Conservation (phyloP, 1,140 invertebrate species). For the Drosophila leontia region DNA sequence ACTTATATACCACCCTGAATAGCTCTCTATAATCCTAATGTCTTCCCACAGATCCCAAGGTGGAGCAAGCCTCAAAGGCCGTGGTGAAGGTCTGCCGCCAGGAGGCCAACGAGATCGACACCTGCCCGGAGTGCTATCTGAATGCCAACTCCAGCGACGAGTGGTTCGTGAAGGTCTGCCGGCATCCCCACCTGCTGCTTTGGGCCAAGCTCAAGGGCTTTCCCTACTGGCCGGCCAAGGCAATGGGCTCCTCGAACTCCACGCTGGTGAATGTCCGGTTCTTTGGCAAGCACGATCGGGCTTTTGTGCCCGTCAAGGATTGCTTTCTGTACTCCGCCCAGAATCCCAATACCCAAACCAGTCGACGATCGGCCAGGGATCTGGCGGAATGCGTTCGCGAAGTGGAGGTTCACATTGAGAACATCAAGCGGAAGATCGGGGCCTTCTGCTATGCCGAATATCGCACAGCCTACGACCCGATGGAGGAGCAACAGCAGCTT, state of each 20-base stretch:
- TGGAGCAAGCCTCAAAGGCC: conserved; percentile 88
- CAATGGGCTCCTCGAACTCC: conserved; percentile 90
- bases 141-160: conserved; percentile 92
- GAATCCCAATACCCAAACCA: conserved; percentile 86
- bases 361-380: conserved; percentile 85
- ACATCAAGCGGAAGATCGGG: conserved; percentile 90
- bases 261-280: conserved; percentile 95
- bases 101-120: conserved; percentile 95
- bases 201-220: conserved; percentile 98
- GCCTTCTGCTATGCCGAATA: conserved; percentile 91
- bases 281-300: conserved; percentile 97
- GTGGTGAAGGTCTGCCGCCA: conserved; percentile 93
- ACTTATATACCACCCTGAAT: too few species aligned
- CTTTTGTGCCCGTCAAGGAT: conserved; percentile 94
- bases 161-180: conserved; percentile 97
- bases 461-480: conserved; percentile 90
- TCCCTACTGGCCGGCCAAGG: conserved; percentile 98
- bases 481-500: conserved; percentile 88
- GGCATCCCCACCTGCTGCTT: conserved; percentile 93
- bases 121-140: conserved; percentile 96
- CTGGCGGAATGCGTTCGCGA: conserved; percentile 86
- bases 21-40: too few species aligned
- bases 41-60: conserved; percentile 85
- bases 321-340: conserved; percentile 93
- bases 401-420: conserved; percentile 90